Evolutionary conservation across 2,888 invertebrate species (phyloP).

Genomic region (Caenorhabditis drosophilae): DNA sequence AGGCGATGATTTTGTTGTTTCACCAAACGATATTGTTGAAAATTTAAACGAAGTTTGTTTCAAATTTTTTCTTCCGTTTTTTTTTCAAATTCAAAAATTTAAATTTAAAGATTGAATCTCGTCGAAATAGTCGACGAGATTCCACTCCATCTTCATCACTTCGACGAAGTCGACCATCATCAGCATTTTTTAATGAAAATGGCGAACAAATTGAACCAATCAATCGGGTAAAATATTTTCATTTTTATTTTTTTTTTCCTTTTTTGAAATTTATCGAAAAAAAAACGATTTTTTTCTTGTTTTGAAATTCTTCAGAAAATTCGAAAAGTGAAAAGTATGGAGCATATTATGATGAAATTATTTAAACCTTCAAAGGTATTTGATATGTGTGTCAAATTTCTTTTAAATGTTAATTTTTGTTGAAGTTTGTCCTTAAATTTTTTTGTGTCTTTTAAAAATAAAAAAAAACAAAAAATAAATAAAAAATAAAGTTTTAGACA

Average conservation of each 20-base stretch:
- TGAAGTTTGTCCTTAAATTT: too few species aligned
- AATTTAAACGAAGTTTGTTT: constrained; percentile 17
- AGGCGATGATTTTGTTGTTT: constrained; percentile 36
- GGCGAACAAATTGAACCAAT: constrained; percentile 26
- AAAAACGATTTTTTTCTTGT: not conserved
- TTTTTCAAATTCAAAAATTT: not conserved
- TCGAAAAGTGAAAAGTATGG: constrained; percentile 36
- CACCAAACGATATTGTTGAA: constrained; percentile 28
- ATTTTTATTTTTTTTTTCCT: not conserved
- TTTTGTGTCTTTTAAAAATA: too few species aligned
- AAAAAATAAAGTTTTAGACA: constrained; percentile 28
- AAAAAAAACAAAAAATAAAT: too few species aligned
- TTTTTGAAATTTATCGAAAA: not conserved
- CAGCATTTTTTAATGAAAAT: constrained; percentile 27
- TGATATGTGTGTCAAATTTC: constrained; percentile 2
- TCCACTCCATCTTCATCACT: constrained; percentile 32
- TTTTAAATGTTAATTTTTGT: not conserved
- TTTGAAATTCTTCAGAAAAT: constrained; percentile 14
- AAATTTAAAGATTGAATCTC: constrained; percentile 25
- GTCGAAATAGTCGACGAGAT: constrained; percentile 31
- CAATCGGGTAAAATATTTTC: not conserved
- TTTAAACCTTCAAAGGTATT: constrained; percentile 32
- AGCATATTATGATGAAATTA: constrained; percentile 26
- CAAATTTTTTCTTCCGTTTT: not conserved
- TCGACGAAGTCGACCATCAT: constrained; percentile 33